Percentiles rank a stretch among this genome's conserved stretches.
These are phyloP conservation scores for Thyatira batis DNA, from an alignment of 2,888 invertebrate species.

Conservation along the genomic window DNA sequence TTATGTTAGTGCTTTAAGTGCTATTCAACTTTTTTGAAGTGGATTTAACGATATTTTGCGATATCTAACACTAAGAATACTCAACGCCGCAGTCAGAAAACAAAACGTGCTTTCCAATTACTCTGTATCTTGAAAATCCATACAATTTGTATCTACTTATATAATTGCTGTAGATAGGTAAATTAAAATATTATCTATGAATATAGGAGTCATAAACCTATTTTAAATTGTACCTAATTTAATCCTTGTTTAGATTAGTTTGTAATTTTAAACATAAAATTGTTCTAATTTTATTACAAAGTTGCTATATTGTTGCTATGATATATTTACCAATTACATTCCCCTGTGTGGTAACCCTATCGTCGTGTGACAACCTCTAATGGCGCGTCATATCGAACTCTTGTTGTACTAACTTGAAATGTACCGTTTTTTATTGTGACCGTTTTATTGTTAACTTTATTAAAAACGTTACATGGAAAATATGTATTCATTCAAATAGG, in stretches of 20 bases:
- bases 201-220: background rate
- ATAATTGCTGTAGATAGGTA: no score
- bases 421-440: conserved; percentile 10
- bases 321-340: conserved; percentile 21
- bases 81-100: no score
- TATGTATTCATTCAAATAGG: no score
- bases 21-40: conserved; percentile 5
- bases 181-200: no score
- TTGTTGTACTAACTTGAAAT: conserved; percentile 18
- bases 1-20: conserved; percentile 22
- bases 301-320: conserved; percentile 8
- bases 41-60: background rate
- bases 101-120: no score
- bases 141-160: no score
- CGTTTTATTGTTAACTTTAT: background rate
- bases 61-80: no score
- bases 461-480: no score
- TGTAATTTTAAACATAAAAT: background rate
- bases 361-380: conserved; percentile 59
- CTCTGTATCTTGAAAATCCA: no score
- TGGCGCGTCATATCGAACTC: conserved; percentile 52
- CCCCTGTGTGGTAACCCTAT: conserved; percentile 58
- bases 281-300: conserved; percentile 20
- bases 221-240: no score
- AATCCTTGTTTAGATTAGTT: background rate